These are phyloP conservation scores for Sialis lutaria DNA, from an alignment of 2,888 invertebrate species.

Conservation along the genomic window DNA sequence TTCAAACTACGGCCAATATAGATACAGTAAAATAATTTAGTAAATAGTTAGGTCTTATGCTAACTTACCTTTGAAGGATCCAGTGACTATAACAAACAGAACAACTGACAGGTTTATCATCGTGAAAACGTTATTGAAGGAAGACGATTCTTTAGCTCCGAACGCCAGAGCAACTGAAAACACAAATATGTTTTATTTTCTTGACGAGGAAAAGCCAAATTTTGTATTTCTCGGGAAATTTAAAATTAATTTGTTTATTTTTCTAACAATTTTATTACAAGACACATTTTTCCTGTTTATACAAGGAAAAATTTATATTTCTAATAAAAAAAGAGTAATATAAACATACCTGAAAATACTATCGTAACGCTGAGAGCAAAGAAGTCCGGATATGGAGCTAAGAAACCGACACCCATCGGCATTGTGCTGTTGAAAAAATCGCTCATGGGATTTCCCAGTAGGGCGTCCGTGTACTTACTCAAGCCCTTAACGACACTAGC, in stretches of 20 bases:
- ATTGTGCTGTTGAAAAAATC: constrained; percentile 27
- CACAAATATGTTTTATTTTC: constrained; percentile 5
- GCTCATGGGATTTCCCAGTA: constrained; percentile 40
- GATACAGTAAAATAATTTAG: background rate
- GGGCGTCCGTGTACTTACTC: constrained; percentile 51
- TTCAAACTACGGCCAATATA: background rate
- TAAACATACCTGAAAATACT: constrained; percentile 42
- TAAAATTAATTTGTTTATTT: no score
- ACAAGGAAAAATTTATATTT: no score
- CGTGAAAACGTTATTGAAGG: constrained; percentile 64
- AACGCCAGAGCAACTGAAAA: constrained; percentile 44
- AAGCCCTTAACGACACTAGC: constrained; percentile 60
- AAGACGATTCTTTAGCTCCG: constrained; percentile 63
- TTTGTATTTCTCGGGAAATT: no score
- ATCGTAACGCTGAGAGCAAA: constrained; percentile 58
- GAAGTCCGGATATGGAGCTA: constrained; percentile 58
- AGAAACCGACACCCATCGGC: constrained; percentile 44
- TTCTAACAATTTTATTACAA: no score
- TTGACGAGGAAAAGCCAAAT: no score
- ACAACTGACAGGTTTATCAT: constrained; percentile 54
- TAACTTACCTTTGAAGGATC: constrained; percentile 41
- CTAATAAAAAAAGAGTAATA: background rate
- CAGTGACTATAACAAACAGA: constrained; percentile 52
- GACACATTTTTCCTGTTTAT: no score
- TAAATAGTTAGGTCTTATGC: background rate